phyloP scores from a whole-genome alignment of 2,797 vertebrate genomes.

The Xerus rutilus region DNA sequence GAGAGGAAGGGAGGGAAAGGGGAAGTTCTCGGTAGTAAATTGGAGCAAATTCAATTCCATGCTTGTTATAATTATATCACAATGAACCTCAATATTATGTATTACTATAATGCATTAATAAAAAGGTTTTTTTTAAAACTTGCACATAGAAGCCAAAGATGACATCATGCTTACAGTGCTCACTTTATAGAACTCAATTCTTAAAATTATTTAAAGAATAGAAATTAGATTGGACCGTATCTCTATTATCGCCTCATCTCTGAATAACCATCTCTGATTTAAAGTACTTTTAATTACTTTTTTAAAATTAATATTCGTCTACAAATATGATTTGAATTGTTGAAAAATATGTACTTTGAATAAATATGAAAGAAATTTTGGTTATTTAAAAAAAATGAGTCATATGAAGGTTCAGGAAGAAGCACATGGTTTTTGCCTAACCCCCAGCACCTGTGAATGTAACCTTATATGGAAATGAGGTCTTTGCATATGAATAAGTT shows the following conservation, averaged over 20 bases:
- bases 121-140: not conserved
- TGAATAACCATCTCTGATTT: constrained; percentile 1
- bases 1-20: no score
- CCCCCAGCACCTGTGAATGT: not conserved
- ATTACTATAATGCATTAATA: no score
- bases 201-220: not conserved
- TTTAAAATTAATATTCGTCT: constrained; percentile 34
- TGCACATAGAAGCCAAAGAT: not conserved
- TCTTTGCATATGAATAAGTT: not conserved
- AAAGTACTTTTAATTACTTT: constrained; percentile 31
- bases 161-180: not conserved
- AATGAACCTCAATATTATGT: no score
- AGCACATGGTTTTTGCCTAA: not conserved
- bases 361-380: not conserved
- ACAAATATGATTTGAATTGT: constrained; percentile 5
- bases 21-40: no score
- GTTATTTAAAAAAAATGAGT: not conserved
- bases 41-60: no score
- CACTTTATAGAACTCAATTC: not conserved
- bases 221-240: not conserved
- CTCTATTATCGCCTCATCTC: constrained; percentile 16
- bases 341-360: not conserved
- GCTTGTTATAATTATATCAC: no score
- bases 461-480: not conserved
- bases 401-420: not conserved